Conservation (phyloP, 2,888 invertebrate genomes). For the Disparrhopalites patrizii region DNA sequence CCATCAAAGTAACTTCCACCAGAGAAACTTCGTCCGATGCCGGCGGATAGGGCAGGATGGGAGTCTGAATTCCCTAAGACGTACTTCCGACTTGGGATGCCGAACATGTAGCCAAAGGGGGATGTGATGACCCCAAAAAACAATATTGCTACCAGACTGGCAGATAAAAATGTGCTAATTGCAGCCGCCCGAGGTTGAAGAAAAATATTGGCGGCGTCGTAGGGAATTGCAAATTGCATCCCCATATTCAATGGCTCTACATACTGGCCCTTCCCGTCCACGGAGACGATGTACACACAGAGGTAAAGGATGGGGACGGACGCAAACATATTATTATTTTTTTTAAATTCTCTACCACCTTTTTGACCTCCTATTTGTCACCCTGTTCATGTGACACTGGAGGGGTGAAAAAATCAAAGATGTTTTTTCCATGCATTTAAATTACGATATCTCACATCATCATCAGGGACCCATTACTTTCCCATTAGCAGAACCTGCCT, state of each 20-base stretch:
- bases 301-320: too few relatives aligned
- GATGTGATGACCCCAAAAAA: conserved; percentile 46
- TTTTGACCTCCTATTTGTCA: too few relatives aligned
- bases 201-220: conserved; percentile 45
- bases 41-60: conserved; percentile 2
- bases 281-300: background rate
- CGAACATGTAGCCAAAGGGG: conserved; percentile 48
- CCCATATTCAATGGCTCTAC: conserved; percentile 44
- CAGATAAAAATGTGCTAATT: conserved; percentile 26
- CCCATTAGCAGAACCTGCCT: too few relatives aligned
- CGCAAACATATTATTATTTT: too few relatives aligned
- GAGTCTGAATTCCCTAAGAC: conserved; percentile 23
- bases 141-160: conserved; percentile 34
- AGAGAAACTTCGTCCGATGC: background rate
- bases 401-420: too few relatives aligned
- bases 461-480: too few relatives aligned
- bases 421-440: too few relatives aligned
- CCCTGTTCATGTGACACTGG: too few relatives aligned
- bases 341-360: background rate
- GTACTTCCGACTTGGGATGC: conserved; percentile 46
- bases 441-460: too few relatives aligned
- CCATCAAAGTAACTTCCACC: background rate
- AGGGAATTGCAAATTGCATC: conserved; percentile 43
- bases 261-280: conserved; percentile 34
- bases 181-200: conserved; percentile 35